Percentiles rank a stretch among this genome's conserved stretches.
Conservation (phyloP, 92 coral and sea anemone species). For the Palythoa caribaeorum region DNA sequence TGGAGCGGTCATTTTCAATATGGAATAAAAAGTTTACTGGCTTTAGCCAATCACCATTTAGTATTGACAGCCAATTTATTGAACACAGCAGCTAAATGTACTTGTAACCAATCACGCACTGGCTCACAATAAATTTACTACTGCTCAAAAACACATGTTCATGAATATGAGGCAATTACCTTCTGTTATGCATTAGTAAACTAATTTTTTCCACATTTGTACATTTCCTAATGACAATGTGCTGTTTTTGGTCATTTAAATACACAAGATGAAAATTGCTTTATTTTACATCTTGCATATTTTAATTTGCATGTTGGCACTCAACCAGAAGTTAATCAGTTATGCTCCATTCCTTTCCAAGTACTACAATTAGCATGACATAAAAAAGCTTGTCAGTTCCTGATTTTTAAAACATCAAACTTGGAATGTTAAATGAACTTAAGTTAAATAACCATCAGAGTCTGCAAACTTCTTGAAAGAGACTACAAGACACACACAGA, state of each 20-base stretch:
- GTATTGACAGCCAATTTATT: not conserved
- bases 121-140: not conserved
- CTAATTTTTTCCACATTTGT: constrained; percentile 24
- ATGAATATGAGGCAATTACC: constrained; percentile 12
- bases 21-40: too few species aligned
- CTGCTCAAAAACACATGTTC: constrained; percentile 18
- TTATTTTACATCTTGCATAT: constrained; percentile 31
- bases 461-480: not conserved
- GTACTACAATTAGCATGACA: not conserved
- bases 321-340: constrained; percentile 14
- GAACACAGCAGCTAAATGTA: constrained; percentile 15
- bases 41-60: too few species aligned
- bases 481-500: constrained; percentile 9
- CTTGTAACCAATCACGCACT: constrained; percentile 14
- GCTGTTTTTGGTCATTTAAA: constrained; percentile 9
- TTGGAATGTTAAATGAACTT: not conserved
- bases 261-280: constrained; percentile 20
- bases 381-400: not conserved
- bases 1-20: too few species aligned
- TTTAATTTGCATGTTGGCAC: constrained; percentile 23
- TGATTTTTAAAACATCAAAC: constrained; percentile 16
- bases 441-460: not conserved
- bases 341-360: constrained; percentile 24
- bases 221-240: not conserved
- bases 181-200: constrained; percentile 19